Evolutionary conservation across 2,113 vertebrate species (phyloP).

Genomic region (Oceanodroma tethys): DNA sequence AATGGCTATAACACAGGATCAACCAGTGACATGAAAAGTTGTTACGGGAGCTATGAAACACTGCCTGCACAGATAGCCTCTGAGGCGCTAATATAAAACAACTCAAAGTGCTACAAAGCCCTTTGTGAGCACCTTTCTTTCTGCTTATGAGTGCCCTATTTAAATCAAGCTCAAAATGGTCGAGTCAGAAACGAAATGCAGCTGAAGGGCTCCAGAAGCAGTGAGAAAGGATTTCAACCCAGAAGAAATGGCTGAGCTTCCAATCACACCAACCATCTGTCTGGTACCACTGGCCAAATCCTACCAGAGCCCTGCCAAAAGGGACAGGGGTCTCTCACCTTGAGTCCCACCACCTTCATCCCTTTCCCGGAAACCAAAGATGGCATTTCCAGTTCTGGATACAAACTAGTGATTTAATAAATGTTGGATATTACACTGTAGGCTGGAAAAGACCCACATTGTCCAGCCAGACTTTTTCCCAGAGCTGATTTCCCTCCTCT

Average conservation of each 20-base stretch:
- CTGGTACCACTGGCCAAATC: conserved; percentile 18
- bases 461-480: neutral
- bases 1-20: neutral
- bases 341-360: neutral
- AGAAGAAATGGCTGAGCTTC: conserved; percentile 20
- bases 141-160: neutral
- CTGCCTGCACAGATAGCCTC: neutral
- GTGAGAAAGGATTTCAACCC: neutral
- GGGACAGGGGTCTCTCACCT: neutral
- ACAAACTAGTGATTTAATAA: neutral
- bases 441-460: neutral
- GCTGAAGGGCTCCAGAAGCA: neutral
- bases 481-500: neutral
- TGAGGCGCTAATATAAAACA: neutral
- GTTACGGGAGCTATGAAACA: neutral
- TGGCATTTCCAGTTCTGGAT: neutral
- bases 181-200: neutral
- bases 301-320: conserved; percentile 13
- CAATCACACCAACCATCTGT: conserved; percentile 32
- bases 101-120: fast-evolving
- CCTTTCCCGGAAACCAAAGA: neutral
- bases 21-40: neutral
- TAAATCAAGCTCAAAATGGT: neutral
- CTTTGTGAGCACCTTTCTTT: neutral
- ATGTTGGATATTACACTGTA: neutral